Evolutionary conservation across 2,888 invertebrate genomes (phyloP), one percentile per base, ranked within the genome.

Genomic region (Mellilla xanthometata): DNA sequence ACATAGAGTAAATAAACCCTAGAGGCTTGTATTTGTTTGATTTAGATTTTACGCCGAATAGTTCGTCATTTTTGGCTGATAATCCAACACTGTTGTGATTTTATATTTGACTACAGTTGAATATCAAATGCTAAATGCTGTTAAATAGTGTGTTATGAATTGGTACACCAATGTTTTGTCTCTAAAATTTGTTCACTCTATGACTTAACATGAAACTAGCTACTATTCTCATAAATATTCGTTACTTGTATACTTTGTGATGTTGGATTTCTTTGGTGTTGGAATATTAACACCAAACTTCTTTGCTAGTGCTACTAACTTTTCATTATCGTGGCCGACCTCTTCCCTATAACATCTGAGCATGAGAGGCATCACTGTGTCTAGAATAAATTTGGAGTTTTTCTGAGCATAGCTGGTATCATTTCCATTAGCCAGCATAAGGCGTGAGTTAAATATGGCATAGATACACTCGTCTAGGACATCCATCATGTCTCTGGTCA

Each of bases 381-480:
- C 92, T 65, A 93, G 83, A 54, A 94, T 91, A 86, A 94, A 96
- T 74, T 91, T 92, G 55, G 91, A 93, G 87, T 95, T 94, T 81
- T 93, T 93, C 69, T 90, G 87, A 27, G 85, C 78, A 53, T 88
- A 88, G 65, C 77, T 83, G 15, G 83, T 78, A 53, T 89, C 84
- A 41, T 82, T 86, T 24, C 79, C 84, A 54, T 78, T 43, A 36
- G 88, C 82, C 35, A 86, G 93, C 66, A 91, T 91, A 39, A 96
- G 86, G 74, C 97, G 94, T 13, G 94, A 92, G 53, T 93, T 92
- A 74, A 96, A 94, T 39, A 96, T 93, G 39, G 93, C 93, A 61
- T 92, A 90, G 32, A 96, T 90, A 36, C 94, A 93, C 48, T 93
- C 93, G 58, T 95, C 94, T 33, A 96, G 91, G 0, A 93, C 91